phyloP scores from a whole-genome alignment of 2,113 vertebrate genomes.

The Acanthochromis polyacanthus region DNA sequence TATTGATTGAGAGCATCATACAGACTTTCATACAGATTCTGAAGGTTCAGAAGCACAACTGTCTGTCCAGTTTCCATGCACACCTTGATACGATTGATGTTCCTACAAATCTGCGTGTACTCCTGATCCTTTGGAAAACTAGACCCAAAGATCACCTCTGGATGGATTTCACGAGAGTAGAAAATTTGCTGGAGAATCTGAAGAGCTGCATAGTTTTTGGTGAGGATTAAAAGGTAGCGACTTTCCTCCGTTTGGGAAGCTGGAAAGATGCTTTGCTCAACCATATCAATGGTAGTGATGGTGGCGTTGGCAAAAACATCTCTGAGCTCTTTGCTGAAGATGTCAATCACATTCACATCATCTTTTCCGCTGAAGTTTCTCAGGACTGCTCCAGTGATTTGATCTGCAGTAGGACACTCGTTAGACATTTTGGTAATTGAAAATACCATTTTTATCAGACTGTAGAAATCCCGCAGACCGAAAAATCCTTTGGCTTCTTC shows the following conservation, averaged over 20 bases:
- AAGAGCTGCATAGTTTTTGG: constrained; percentile 89
- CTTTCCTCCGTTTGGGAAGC: constrained; percentile 79
- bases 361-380: constrained; percentile 92
- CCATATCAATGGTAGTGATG: constrained; percentile 81
- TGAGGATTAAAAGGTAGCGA: constrained; percentile 90
- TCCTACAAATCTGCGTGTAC: constrained; percentile 91
- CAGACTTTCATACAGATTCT: constrained; percentile 93
- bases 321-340: constrained; percentile 77
- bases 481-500: constrained; percentile 89
- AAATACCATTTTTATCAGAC: constrained; percentile 94
- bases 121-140: constrained; percentile 93
- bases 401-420: constrained; percentile 55
- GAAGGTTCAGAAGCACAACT: constrained; percentile 91
- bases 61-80: constrained; percentile 93
- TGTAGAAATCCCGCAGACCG: constrained; percentile 93
- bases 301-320: constrained; percentile 13
- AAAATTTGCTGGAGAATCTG: constrained; percentile 88
- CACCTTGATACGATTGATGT: constrained; percentile 91
- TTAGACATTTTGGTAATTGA: constrained; percentile 76
- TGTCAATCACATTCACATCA: constrained; percentile 77
- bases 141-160: constrained; percentile 93
- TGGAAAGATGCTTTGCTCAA: constrained; percentile 84
- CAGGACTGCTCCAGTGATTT: constrained; percentile 85
- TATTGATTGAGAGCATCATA: constrained; percentile 95
- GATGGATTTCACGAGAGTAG: constrained; percentile 65